Evolutionary conservation across 2,888 invertebrate species (phyloP).

Genomic region (Mystacides longicornis): DNA sequence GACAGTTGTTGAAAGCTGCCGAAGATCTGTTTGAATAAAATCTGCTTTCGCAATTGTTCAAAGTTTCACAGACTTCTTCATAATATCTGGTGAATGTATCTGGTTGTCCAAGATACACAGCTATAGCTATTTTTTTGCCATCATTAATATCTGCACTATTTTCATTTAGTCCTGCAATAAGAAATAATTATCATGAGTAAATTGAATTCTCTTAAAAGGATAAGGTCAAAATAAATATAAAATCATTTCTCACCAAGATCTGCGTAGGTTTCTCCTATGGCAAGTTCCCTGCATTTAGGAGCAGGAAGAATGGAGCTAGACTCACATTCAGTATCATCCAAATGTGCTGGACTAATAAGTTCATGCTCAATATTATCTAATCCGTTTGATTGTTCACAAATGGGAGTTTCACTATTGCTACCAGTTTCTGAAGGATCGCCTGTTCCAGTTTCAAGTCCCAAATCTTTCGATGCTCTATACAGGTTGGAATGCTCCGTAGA

Average conservation of each 20-base stretch:
- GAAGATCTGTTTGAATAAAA: conserved; percentile 50
- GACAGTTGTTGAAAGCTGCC: conserved; percentile 42
- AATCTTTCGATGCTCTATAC: conserved; percentile 14
- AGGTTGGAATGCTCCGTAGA: conserved; percentile 7
- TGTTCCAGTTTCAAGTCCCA: conserved; percentile 4
- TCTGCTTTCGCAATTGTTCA: conserved; percentile 55
- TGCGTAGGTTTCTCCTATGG: conserved; percentile 48
- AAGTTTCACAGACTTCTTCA: conserved; percentile 58
- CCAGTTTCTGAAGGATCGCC: conserved; percentile 34
- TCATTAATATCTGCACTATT: conserved; percentile 64
- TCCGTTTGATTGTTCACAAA: conserved; percentile 40
- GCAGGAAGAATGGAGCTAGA: conserved; percentile 45
- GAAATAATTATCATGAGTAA: conserved; percentile 15
- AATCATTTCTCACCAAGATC: conserved; percentile 40
- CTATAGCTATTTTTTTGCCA: conserved; percentile 81
- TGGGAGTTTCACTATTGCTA: conserved; percentile 45
- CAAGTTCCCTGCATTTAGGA: conserved; percentile 45
- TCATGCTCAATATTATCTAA: conserved; percentile 42
- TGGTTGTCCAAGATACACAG: conserved; percentile 79
- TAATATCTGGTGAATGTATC: conserved; percentile 66
- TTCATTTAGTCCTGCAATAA: conserved; percentile 45
- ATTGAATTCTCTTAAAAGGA: not conserved
- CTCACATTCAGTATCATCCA: conserved; percentile 44
- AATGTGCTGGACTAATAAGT: conserved; percentile 34
- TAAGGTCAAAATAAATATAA: not conserved